phyloP scores from a whole-genome alignment of 2,888 invertebrate genomes.

The Dascillus cervinus region DNA sequence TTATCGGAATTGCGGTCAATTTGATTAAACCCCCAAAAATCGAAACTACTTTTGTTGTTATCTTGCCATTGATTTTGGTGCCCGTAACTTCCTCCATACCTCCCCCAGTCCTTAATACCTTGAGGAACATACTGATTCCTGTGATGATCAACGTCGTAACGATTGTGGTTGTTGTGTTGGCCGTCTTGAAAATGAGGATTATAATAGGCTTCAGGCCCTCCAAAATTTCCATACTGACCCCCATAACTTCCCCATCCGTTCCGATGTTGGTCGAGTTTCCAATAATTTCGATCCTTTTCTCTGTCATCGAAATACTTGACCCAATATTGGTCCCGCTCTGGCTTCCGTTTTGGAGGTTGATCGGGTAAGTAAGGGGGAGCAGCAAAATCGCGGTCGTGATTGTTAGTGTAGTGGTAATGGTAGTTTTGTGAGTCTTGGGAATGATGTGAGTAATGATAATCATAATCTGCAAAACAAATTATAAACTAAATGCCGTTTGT shows the following conservation, averaged over 20 bases:
- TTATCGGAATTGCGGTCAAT: slow-evolving; percentile 1
- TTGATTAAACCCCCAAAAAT: slow-evolving; percentile 30
- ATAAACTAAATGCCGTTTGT: slow-evolving; percentile 1
- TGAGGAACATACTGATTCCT: slow-evolving; percentile 26
- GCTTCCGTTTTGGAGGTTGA: slow-evolving; percentile 19
- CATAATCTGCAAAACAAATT: slow-evolving; percentile 4
- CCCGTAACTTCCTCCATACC: slow-evolving; percentile 36
- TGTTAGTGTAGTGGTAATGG: slow-evolving; percentile 7
- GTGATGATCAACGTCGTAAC: slow-evolving; percentile 10
- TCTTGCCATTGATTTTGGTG: slow-evolving; percentile 22
- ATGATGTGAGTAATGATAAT: slow-evolving; percentile 2
- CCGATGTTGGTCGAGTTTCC: slow-evolving; percentile 30
- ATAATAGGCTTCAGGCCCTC: slow-evolving; percentile 17
- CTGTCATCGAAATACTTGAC: slow-evolving; percentile 21
- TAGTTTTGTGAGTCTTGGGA: not conserved
- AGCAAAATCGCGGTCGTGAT: slow-evolving; percentile 13
- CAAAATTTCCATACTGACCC: slow-evolving; percentile 48
- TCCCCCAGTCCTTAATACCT: slow-evolving; percentile 33
- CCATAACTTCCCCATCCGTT: slow-evolving; percentile 56
- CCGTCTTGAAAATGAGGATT: slow-evolving; percentile 10
- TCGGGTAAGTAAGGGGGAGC: slow-evolving; percentile 25
- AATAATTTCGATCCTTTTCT: slow-evolving; percentile 28
- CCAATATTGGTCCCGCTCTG: slow-evolving; percentile 11
- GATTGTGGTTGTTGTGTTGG: slow-evolving; percentile 12
- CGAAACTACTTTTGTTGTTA: slow-evolving; percentile 24